These are phyloP conservation scores for Characodon lateralis DNA, from an alignment of 2,797 vertebrate genomes.

Conservation along the genomic window DNA sequence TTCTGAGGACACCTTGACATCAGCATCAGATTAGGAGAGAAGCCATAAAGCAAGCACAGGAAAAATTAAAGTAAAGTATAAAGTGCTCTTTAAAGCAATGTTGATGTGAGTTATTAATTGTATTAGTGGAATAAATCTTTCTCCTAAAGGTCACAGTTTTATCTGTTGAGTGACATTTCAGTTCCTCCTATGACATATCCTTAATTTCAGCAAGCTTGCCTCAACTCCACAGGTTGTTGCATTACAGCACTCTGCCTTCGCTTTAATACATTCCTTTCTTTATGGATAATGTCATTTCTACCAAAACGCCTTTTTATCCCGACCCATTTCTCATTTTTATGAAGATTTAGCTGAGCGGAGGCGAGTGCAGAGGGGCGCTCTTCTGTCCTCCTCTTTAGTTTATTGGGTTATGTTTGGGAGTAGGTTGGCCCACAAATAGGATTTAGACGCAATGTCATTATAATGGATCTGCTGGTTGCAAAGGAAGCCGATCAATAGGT, in stretches of 20 bases:
- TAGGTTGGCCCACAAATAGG: constrained; percentile 72
- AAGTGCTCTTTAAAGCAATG: neutral
- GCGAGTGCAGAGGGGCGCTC: constrained; percentile 26
- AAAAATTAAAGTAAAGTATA: neutral
- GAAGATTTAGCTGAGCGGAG: constrained; percentile 60
- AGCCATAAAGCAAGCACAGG: neutral
- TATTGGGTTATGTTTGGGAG: constrained; percentile 76
- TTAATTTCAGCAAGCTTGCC: constrained; percentile 41
- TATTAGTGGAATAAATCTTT: constrained; percentile 5
- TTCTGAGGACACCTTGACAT: neutral
- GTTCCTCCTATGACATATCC: constrained; percentile 17
- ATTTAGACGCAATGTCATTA: constrained; percentile 78
- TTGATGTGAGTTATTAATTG: constrained; percentile 4
- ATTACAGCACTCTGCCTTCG: constrained; percentile 45
- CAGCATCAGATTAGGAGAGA: neutral
- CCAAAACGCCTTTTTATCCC: constrained; percentile 66
- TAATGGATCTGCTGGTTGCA: constrained; percentile 68
- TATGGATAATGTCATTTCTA: constrained; percentile 70
- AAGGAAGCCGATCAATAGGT: constrained; percentile 67
- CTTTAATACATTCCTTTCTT: constrained; percentile 64
- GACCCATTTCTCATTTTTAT: constrained; percentile 66
- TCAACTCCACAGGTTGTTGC: constrained; percentile 63
- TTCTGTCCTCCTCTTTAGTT: constrained; percentile 61
- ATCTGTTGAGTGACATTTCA: constrained; percentile 27
- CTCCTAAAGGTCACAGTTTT: constrained; percentile 16